Conservation (phyloP, 2,888 invertebrate genomes). For the Lepidocyrtoides sp. region DNA sequence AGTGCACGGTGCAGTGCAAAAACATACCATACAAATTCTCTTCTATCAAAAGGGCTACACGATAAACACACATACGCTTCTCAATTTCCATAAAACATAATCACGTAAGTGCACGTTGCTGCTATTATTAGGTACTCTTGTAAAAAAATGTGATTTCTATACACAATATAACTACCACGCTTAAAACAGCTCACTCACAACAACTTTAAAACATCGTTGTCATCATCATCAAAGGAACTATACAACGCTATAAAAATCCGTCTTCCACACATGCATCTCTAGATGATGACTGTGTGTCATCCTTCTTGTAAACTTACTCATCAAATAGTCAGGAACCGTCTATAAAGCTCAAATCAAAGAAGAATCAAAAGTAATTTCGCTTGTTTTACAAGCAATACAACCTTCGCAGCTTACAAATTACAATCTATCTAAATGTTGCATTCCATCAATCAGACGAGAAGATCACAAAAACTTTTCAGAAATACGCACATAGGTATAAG, state of each 20-base stretch:
- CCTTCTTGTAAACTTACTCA: constrained; percentile 10
- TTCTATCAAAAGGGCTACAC: neutral
- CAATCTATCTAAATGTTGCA: neutral
- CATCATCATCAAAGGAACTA: neutral
- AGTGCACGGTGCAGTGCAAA: neutral
- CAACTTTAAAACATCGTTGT: neutral
- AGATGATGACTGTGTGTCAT: neutral
- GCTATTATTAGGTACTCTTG: neutral
- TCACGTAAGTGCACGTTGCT: neutral
- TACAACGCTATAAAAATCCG: neutral
- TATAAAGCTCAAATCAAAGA: too few relatives aligned
- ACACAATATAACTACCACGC: neutral
- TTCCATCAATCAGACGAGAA: constrained; percentile 12
- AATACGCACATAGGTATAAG: neutral
- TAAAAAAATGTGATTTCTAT: neutral
- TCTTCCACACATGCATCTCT: neutral
- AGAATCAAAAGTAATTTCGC: neutral
- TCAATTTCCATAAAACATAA: neutral
- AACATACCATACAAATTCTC: neutral
- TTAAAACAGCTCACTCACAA: neutral
- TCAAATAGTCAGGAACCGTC: neutral
- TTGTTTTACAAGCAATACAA: neutral
- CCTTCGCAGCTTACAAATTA: neutral
- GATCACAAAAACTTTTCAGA: constrained; percentile 7
- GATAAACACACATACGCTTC: neutral